Base-by-base conservation (phyloP, 2,113 vertebrate species). In the Brachionichthys hirsutus region DNA sequence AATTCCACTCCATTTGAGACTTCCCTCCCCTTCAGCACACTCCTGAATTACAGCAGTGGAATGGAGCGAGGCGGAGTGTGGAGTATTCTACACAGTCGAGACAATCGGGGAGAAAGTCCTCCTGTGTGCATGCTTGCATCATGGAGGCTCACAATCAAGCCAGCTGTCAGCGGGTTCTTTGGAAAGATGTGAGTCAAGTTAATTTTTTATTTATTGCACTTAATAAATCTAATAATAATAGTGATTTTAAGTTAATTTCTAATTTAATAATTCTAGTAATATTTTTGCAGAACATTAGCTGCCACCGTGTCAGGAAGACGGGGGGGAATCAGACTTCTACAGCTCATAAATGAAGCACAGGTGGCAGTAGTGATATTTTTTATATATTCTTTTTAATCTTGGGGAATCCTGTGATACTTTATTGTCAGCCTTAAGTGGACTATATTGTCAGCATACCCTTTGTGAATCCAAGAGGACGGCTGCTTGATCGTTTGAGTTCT, bases 151-250 rank as follows among this genome's bases (percentile, higher is more conserved):
- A 63, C 62, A 77, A 49, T 70, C 73, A 85, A 35, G 85, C 85
- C 64, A 88, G 70, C 78, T 91, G 90, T 73, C 89, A 91, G 34
- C 90, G 91, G 73, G 73, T 77, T 68, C 78, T 90, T n/a, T 91
- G 87, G 83, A 90, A 90, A 80, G 91, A 92, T 90, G 90, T 92
- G 86, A 92, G 91, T 92, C 15, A 16, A 45, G 11, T 44, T 45
- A 57, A 19, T n/a, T 13, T 10, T 4, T 61, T 4, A 55, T 70
- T 75, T 59, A 63, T 41, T 47, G 43, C n/a, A 57, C 36, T 67
- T 53, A 8, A n/a, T n/a, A n/a, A n/a, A n/a, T n/a, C n/a, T n/a
- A n/a, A n/a, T 43, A 30, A 16, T 35, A 12, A 42, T 42, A 62
- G n/a, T 14, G 35, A 34, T 15, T 24, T 30, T 11, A n/a, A 15